Base-by-base conservation (phyloP, 1,140 invertebrate genomes). In the Aphelinus certus region DNA sequence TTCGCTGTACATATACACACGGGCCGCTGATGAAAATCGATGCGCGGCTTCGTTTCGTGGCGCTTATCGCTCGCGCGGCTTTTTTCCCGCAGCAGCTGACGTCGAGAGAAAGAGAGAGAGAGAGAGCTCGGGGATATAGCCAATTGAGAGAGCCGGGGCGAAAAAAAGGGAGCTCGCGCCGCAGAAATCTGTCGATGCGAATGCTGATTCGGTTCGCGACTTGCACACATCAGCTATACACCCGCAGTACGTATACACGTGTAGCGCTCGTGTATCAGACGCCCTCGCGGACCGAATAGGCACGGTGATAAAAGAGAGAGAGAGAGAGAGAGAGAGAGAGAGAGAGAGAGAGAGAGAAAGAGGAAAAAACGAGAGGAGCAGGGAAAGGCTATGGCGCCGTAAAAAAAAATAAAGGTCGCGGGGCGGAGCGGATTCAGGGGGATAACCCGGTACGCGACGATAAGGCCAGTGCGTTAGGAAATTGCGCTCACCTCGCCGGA, bases 341-440 rank as follows among this genome's bases (percentile, higher is more conserved):
- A 71, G 60, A 56, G 26, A 56, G 42, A 26, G 58, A 7, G 42
- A n/a, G 4, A n/a, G 26, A 1, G n/a, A 60, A n/a, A 60, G n/a
- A 60, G n/a, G 4, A 43, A n/a, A 60, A 10, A 60, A 43, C 3
- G 26, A 60, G 4, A 61, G 57, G 62, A 76, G 62, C 62, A 48
- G 46, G 43, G 74, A 67, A 63, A 69, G 49, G 72, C 62, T 26
- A 26, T 26, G 26, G 26, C 42, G 49, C 46, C 58, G 55, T 64
- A 62, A 71, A 7, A 60, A 70, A 67, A 76, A 65, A 69, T 69
- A 67, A 61, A 78, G 66, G 67, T 73, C 70, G 73, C 71, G 76
- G 61, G 26, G 77, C 76, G 75, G 77, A 75, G 57, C 53, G 46
- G 70, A 76, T 74, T 61, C 62, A 63, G 26, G 4, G 42, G 42